Evolutionary conservation across 2,113 vertebrate species (phyloP), one percentile per base, ranked within the genome.

Genomic region (Heteronetta atricapilla): DNA sequence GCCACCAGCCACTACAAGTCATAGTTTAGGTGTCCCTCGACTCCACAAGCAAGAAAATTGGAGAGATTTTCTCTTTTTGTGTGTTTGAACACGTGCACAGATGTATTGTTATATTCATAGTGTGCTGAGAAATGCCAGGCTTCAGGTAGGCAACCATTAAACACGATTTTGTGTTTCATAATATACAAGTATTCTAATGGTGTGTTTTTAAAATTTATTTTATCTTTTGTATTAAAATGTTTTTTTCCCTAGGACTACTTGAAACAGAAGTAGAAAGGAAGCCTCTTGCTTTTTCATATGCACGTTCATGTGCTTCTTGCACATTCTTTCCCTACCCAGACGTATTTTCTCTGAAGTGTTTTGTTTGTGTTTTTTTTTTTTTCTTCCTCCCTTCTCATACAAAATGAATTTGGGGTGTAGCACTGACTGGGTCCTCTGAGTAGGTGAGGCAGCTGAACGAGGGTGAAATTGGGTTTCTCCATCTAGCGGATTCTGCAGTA

Each of bases 401-500:
- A 22, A 87, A 97, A 95, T 90, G 82, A 92, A 62, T 89, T 93
- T 84, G 93, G 94, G 95, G 86, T 96, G 95, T 95, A 95, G 91
- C 42, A 82, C 77, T 89, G 92, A 2, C 33, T 34, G 79, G 59
- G 77, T 85, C 82, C 81, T 84, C 29, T 3, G 62, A 74, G 69
- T 91, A 97, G 95, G 96, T 90, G 95, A 97, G 96, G 95, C 95
- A 94, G 91, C 84, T 79, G 97, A 97, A 93, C 29, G 19, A 96
- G 97, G 97, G 92, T 91, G 92, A 96, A 91, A 94, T 93, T 90
- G 92, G 96, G 94, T 82, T 96, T 95, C 96, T 96, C 97, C 96
- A 96, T 97, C 97, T 98, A 97, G 97, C 55, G 97, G 97, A 89
- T 93, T 92, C 96, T 96, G 95, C 96, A 86, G 83, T 11, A 96